A percentile compares a stretch with the other conserved stretches of the same genome.
phyloP scores from a whole-genome alignment of 2,797 vertebrate genomes.

The Sebastes miniatus region DNA sequence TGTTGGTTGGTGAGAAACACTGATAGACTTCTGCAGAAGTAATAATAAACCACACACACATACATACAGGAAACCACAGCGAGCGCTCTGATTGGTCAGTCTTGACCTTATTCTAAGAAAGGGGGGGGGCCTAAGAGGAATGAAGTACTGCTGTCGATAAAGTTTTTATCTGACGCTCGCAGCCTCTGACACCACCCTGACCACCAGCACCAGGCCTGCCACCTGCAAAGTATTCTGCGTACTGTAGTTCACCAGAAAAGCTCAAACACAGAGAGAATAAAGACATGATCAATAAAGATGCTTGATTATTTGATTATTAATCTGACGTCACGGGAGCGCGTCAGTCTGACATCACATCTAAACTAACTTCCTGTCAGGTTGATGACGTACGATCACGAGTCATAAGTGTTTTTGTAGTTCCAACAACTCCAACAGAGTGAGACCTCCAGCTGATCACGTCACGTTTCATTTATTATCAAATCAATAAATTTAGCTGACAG shows the following conservation, averaged over 20 bases:
- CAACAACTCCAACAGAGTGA: too few relatives aligned
- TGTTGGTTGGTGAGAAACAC: conserved; percentile 4
- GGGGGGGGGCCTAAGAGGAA: not conserved
- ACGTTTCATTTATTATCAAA: too few relatives aligned
- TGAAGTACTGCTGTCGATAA: not conserved
- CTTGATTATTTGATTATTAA: too few relatives aligned
- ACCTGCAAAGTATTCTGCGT: conserved; percentile 16
- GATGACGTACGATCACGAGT: too few relatives aligned
- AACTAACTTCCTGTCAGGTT: too few relatives aligned
- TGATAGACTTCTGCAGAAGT: conserved; percentile 45
- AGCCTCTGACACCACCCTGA: conserved; percentile 1
- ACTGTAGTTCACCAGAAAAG: not conserved
- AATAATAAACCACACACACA: conserved; percentile 5
- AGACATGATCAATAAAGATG: not conserved
- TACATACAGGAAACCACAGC: conserved; percentile 3
- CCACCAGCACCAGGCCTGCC: not conserved
- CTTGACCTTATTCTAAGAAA: conserved; percentile 28
- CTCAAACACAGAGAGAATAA: not conserved
- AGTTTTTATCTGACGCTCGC: conserved; percentile 31
- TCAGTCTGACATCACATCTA: too few relatives aligned
- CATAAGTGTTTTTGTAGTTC: too few relatives aligned
- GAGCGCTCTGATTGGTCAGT: conserved; percentile 25
- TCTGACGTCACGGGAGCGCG: too few relatives aligned
- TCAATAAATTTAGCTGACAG: too few relatives aligned
- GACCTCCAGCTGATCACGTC: too few relatives aligned